phyloP scores from a whole-genome alignment of 2,797 vertebrate genomes.

The Micromesistius poutassou region DNA sequence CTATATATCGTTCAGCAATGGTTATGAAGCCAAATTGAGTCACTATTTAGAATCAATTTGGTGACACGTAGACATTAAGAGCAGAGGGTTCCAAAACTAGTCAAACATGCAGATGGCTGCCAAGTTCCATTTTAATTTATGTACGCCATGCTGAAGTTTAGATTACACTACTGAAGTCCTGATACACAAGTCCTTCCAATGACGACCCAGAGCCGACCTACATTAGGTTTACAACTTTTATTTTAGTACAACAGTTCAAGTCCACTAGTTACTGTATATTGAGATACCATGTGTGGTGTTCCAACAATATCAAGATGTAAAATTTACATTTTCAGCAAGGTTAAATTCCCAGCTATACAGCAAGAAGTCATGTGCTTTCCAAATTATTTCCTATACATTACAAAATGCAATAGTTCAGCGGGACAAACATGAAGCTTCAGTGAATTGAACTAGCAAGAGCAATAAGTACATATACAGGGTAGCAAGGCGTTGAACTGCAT shows the following conservation, averaged over 20 bases:
- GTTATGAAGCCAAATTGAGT: background rate
- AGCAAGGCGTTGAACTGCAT: conserved; percentile 49
- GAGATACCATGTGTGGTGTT: conserved; percentile 42
- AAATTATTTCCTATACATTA: conserved; percentile 45
- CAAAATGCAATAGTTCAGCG: conserved; percentile 49
- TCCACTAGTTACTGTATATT: conserved; percentile 59
- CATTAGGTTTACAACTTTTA: conserved; percentile 26
- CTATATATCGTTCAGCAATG: background rate
- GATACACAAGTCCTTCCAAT: background rate
- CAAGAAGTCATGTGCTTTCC: conserved; percentile 56
- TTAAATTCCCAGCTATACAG: conserved; percentile 56
- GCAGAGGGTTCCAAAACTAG: too few relatives aligned
- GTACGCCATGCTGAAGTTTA: background rate
- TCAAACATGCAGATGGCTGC: background rate
- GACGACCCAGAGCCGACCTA: background rate
- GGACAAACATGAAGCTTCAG: conserved; percentile 41
- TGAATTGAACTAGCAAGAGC: conserved; percentile 29
- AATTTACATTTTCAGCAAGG: conserved; percentile 32
- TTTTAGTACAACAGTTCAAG: conserved; percentile 68
- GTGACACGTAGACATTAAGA: too few relatives aligned
- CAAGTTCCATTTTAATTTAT: background rate
- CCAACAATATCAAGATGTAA: conserved; percentile 36
- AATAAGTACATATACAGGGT: conserved; percentile 17
- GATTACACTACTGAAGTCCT: background rate
- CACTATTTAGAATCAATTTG: background rate